These are phyloP conservation scores for Zeuzera pyrina DNA, from an alignment of 2,888 invertebrate genomes.

Conservation along the genomic window DNA sequence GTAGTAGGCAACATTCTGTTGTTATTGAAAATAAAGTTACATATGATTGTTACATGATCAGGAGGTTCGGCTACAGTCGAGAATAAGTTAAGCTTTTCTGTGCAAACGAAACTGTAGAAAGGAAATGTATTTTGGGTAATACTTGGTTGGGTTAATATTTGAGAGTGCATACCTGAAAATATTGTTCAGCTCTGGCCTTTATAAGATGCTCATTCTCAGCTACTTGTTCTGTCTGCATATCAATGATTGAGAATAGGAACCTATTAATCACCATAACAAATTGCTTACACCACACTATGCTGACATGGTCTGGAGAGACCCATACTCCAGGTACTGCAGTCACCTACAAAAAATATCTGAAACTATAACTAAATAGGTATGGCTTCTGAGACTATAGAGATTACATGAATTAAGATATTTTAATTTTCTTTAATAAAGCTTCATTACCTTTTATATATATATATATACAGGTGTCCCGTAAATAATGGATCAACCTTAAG, in stretches of 20 bases:
- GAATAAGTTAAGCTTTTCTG: too few species aligned
- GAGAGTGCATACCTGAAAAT: slow-evolving; percentile 41
- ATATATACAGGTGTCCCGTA: too few species aligned
- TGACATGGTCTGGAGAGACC: slow-evolving; percentile 91
- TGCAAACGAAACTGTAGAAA: too few species aligned
- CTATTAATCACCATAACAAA: slow-evolving; percentile 84
- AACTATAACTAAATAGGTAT: background rate
- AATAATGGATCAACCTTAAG: too few species aligned
- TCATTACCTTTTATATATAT: background rate
- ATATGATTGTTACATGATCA: too few species aligned
- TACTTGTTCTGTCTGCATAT: slow-evolving; percentile 58
- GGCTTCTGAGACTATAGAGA: background rate
- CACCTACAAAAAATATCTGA: slow-evolving; percentile 61
- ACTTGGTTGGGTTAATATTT: too few species aligned
- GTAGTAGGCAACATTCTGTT: too few species aligned
- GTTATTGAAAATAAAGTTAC: too few species aligned
- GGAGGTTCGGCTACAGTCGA: too few species aligned
- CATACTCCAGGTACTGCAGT: slow-evolving; percentile 88
- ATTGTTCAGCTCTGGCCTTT: slow-evolving; percentile 34
- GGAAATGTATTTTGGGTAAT: too few species aligned
- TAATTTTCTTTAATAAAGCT: too few species aligned
- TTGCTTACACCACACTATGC: slow-evolving; percentile 95
- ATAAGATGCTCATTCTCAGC: slow-evolving; percentile 29
- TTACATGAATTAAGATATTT: background rate
- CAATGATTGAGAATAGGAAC: slow-evolving; percentile 86